Evolutionary conservation across 2,797 vertebrate species (phyloP), one percentile per base, ranked within the genome.

Genomic region (Clarias fuscus): DNA sequence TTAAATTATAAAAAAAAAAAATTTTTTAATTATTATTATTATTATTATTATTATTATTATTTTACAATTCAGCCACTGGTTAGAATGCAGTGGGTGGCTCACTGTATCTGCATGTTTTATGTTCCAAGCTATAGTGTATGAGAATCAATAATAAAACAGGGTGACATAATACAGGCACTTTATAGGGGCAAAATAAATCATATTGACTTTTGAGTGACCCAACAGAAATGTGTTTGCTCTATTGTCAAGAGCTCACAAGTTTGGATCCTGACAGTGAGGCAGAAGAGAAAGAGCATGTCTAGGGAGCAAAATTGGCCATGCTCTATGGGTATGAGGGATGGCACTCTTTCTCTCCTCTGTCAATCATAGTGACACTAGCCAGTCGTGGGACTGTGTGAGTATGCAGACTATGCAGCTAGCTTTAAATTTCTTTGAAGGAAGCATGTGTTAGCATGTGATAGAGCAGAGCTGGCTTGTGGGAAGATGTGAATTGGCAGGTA

Each of bases 111-210:
- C 22, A 61, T 22, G 0, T 27, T 61, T 79, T 30, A 61, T 20
- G 15, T 53, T 61, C 56, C 56, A 40, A 70, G 33, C 30, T 59
- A 22, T 18, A 6, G 18, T 33, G 10, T 61, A 76, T 27, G 30
- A 56, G 27, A 78, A 59, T 37, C 59, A 64, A 18, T 33, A 80
- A 18, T 80, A 64, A 80, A 80, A 64, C 59, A n/a, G 7, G 6
- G 7, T 64, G 59, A 64, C 22, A 64, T 64, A 80, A 80, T 27
- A 33, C 20, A 17, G 64, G 37, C 78, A 64, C 61, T 43, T 80
- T 80, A 64, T 24, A n/a, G 24, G 20, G 22, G 59, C 40, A 64
- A 33, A 80, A 62, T 64, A 80, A 64, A 80, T 80, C 22, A 80
- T 43, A 43, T 18, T 4, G 7, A 80, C 43, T 43, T 64, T 80